These are phyloP conservation scores for Pocillopora verrucosa DNA, from an alignment of 64 coral and sea anemone species.

Conservation along the genomic window DNA sequence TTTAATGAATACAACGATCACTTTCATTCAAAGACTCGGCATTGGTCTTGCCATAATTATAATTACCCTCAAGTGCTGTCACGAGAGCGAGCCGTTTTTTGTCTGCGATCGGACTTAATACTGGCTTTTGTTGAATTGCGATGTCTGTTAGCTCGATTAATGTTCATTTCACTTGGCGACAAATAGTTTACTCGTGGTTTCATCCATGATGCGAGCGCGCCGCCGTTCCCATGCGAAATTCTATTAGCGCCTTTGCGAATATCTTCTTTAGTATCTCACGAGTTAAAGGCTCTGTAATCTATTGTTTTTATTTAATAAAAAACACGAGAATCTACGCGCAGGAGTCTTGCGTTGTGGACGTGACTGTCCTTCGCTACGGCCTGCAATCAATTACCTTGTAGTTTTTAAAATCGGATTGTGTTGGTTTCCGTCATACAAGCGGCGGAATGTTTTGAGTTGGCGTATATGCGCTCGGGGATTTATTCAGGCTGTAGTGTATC, in stretches of 20 bases:
- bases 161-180: slow-evolving; percentile 29
- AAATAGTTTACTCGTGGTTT: background rate
- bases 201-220: background rate
- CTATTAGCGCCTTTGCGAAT: slow-evolving; percentile 1
- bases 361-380: background rate
- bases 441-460: slow-evolving; percentile 41
- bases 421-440: slow-evolving; percentile 58
- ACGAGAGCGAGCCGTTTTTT: slow-evolving; percentile 58
- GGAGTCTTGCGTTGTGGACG: background rate
- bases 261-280: slow-evolving; percentile 3
- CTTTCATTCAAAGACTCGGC: slow-evolving; percentile 82
- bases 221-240: background rate
- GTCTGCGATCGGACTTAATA: background rate
- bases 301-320: slow-evolving; percentile 13
- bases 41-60: slow-evolving; percentile 70
- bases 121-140: slow-evolving; percentile 6
- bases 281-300: background rate
- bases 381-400: slow-evolving; percentile 86
- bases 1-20: slow-evolving; percentile 91
- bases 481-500: background rate
- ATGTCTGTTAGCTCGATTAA: background rate
- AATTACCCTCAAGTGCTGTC: slow-evolving; percentile 81
- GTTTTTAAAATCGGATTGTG: slow-evolving; percentile 64
- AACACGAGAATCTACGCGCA: background rate
- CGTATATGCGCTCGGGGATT: background rate